Evolutionary conservation across 2,797 vertebrate genomes (phyloP), one percentile per base, ranked within the genome.

Genomic region (Rhynchonycteris naso): DNA sequence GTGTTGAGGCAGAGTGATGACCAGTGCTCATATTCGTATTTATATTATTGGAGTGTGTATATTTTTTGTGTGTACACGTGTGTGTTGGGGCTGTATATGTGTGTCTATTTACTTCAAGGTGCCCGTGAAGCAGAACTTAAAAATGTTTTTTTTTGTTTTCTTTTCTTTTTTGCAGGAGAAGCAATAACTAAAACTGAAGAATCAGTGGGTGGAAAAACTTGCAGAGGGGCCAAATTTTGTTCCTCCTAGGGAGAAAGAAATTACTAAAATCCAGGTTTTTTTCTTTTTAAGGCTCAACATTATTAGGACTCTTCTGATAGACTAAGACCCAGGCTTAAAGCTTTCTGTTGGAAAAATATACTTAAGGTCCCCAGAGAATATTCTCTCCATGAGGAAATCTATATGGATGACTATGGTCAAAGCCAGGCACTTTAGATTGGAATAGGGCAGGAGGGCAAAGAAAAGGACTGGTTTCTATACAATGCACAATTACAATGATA

Each of bases 201-300:
- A 54, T 5, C 12, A 54, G n/a, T 22, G 15, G 47, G 14, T 61
- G 4, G 18, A 6, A 22, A 82, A 50, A 66, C 52, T 94, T 91
- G 16, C 22, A 28, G n/a, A 76, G 19, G 24, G 30, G 66, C 12
- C 47, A 93, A 11, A 59, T 69, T 81, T 91, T 92, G 52, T 93
- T 86, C 52, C 56, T 88, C 35, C 54, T 74, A 47, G 56, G 14
- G 93, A 95, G 19, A 96, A 89, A 79, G 14, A 93, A 63, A 69
- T 93, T 66, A 69, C 91, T 66, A 75, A 95, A 95, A 80, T 84
- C 28, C 6, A 80, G 7, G 22, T 26, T 11, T 87, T 82, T 86
- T 63, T 6, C 19, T 81, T 79, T 88, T 72, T 76, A 47, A 95
- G 16, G 5, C 22, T 80, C 71, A 72, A 4, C 28, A 24, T 88